phyloP scores from a whole-genome alignment of 1,140 invertebrate genomes.

The Ceratosolen solmsi region DNA sequence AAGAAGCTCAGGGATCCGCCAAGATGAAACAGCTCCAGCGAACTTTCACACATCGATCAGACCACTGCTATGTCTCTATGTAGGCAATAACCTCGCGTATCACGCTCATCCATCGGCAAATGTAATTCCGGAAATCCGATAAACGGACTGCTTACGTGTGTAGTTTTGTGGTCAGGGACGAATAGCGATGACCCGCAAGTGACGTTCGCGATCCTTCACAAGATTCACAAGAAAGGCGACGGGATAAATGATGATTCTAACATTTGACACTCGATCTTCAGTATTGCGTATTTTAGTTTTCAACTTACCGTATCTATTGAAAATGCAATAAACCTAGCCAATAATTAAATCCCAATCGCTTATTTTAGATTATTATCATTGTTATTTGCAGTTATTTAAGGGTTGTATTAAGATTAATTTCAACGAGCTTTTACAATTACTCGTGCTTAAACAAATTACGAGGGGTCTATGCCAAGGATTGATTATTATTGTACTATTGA shows the following conservation, averaged over 20 bases:
- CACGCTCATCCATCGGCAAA: slow-evolving; percentile 20
- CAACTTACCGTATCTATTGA: background rate
- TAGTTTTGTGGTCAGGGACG: background rate
- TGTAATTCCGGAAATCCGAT: slow-evolving; percentile 42
- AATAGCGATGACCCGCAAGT: slow-evolving; percentile 32
- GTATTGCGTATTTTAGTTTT: background rate
- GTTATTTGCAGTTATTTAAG: no score
- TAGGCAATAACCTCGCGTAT: background rate
- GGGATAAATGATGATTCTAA: no score
- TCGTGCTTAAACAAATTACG: no score
- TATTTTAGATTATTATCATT: background rate
- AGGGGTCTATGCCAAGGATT: no score
- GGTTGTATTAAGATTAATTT: no score
- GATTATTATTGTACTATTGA: no score
- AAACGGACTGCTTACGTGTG: slow-evolving; percentile 33
- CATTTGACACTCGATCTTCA: no score
- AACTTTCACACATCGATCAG: background rate
- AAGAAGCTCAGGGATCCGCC: background rate
- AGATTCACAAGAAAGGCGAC: background rate
- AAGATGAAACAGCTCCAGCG: background rate
- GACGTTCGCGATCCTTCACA: background rate
- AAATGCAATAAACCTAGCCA: background rate
- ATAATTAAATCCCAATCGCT: background rate
- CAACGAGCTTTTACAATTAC: no score
- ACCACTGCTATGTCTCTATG: background rate